A percentile compares a stretch with the other conserved stretches of the same genome.
These are phyloP conservation scores for Holothuria glaberrima DNA, from an alignment of 35 echinoderm and acorn worm species.

Conservation along the genomic window DNA sequence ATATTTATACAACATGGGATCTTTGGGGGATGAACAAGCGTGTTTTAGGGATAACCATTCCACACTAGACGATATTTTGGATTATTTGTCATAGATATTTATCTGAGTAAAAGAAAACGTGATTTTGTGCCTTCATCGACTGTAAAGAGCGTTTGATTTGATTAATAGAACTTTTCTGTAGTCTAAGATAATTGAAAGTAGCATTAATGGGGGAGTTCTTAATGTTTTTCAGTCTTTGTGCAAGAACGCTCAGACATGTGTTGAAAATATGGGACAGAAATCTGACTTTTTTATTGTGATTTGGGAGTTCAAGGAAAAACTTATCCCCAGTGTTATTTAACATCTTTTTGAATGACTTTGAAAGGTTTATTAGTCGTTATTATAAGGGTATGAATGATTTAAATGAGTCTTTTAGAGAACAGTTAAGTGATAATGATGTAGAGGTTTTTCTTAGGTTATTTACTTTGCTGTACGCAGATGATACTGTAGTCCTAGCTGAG, in stretches of 20 bases:
- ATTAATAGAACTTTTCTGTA: conserved; percentile 58
- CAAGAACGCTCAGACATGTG: conserved; percentile 63
- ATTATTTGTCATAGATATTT: conserved; percentile 55
- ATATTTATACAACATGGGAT: conserved; percentile 14
- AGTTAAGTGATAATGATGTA: conserved; percentile 56
- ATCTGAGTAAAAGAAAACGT: conserved; percentile 43
- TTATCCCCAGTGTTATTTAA: conserved; percentile 61
- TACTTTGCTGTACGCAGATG: too few relatives aligned
- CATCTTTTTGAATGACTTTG: conserved; percentile 71
- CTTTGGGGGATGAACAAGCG: conserved; percentile 56
- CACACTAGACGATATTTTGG: conserved; percentile 59
- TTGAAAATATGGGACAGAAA: conserved; percentile 24
- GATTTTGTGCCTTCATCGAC: conserved; percentile 72
- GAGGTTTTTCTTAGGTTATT: conserved; percentile 54
- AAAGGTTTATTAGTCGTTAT: conserved; percentile 49
- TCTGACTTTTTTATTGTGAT: conserved; percentile 65
- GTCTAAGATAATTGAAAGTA: conserved; percentile 60
- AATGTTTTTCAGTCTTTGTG: conserved; percentile 63
- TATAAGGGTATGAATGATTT: conserved; percentile 27
- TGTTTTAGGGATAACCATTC: conserved; percentile 62
- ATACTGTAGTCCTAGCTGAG: too few relatives aligned
- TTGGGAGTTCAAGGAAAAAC: conserved; percentile 72
- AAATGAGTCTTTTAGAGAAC: too few relatives aligned
- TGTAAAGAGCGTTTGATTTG: conserved; percentile 72
- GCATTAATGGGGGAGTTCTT: conserved; percentile 67